A percentile compares a stretch with the other conserved stretches of the same genome.
Conservation (phyloP, 2,797 vertebrate genomes). For the Eleutherodactylus coqui region DNA sequence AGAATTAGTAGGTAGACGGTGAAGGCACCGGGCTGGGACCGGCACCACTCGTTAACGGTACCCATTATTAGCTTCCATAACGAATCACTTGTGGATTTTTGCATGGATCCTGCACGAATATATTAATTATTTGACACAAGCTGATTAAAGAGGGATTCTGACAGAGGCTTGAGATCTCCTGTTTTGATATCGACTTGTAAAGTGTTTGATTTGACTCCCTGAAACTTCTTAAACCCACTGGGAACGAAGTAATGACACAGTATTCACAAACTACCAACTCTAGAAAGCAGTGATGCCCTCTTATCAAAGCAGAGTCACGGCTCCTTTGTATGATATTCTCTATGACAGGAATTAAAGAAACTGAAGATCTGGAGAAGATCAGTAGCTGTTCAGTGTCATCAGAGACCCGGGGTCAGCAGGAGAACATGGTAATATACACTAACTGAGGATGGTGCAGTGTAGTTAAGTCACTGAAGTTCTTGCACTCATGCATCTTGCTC, state of each 20-base stretch:
- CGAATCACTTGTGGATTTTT: constrained; percentile 28
- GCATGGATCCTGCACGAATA: background rate
- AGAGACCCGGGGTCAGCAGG: constrained; percentile 44
- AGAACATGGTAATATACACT: constrained; percentile 49
- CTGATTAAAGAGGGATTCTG: constrained; percentile 24
- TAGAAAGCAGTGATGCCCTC: constrained; percentile 39
- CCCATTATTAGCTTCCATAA: constrained; percentile 26
- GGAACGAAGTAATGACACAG: constrained; percentile 56
- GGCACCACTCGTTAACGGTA: background rate
- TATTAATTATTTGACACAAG: constrained; percentile 33
- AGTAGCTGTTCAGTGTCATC: constrained; percentile 39
- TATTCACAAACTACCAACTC: constrained; percentile 20
- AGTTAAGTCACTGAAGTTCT: background rate
- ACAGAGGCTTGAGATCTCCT: background rate
- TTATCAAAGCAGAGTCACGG: constrained; percentile 57
- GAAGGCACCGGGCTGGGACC: background rate
- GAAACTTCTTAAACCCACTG: constrained; percentile 38
- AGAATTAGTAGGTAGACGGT: background rate
- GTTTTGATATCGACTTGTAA: constrained; percentile 45
- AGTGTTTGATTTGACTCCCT: constrained; percentile 48
- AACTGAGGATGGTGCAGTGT: constrained; percentile 1
- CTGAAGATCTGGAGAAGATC: background rate
- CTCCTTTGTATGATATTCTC: constrained; percentile 50
- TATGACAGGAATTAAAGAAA: constrained; percentile 39
- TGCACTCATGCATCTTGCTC: background rate